Percentiles rank a stretch among this genome's conserved stretches.
These are phyloP conservation scores for Sitta europaea DNA, from an alignment of 2,113 vertebrate species.

Conservation along the genomic window DNA sequence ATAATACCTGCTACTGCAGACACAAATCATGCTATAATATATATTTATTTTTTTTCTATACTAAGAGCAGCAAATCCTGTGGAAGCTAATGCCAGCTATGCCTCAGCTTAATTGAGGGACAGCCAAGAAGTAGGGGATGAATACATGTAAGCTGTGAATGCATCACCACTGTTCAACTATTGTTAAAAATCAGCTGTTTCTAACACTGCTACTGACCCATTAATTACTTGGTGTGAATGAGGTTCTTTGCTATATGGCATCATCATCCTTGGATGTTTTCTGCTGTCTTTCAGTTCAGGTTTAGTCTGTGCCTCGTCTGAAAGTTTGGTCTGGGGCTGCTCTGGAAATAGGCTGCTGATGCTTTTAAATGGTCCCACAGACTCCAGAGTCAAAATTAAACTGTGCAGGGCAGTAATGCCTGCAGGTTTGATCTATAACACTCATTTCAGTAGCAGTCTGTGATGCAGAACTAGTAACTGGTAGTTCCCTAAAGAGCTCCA, in stretches of 20 bases:
- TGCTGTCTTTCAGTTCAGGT: background rate
- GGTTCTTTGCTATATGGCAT: background rate
- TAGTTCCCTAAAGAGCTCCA: constrained; percentile 22
- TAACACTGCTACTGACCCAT: background rate
- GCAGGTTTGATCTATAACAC: background rate
- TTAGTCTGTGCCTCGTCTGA: background rate
- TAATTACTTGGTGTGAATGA: background rate
- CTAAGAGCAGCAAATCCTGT: background rate
- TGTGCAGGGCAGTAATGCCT: background rate
- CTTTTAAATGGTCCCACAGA: background rate
- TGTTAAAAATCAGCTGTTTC: background rate
- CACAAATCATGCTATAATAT: background rate
- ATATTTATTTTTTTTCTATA: background rate
- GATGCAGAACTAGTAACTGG: background rate
- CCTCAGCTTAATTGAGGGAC: background rate
- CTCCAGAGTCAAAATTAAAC: background rate
- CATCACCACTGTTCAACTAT: background rate
- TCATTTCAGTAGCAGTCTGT: background rate
- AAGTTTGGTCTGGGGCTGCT: background rate
- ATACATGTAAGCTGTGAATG: background rate
- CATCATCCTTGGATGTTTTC: background rate
- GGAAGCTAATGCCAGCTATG: background rate
- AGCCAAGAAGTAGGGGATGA: background rate
- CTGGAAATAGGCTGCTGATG: background rate
- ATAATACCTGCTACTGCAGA: background rate